Base-by-base conservation (phyloP, 2,888 invertebrate species). In the Zelleria hepariella region DNA sequence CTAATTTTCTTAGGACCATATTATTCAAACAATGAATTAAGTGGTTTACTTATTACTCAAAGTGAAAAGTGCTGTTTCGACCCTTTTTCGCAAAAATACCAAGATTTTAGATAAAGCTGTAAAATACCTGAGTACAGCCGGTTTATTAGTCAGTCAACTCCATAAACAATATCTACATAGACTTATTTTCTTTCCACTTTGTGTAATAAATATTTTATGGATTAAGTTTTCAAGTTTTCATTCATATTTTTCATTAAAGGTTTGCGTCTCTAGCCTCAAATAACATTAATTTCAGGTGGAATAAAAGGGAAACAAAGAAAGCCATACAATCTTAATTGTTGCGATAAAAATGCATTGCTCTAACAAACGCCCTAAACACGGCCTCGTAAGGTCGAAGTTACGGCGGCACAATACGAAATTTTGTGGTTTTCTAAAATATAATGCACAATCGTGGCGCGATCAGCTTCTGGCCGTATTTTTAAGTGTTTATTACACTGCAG, bases 401-500 rank as follows among this genome's bases (percentile, higher is more conserved):
- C 21, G 8, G 21, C 21, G 51, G 23, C 4, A 23, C 51, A 51
- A 23, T 21, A 51, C 23, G 20, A 32, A 32, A 32, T 42, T 55
- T 55, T 18, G 32, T 55, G 47, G 48, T 48, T 57, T 57, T 57
- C 32, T 57, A 57, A 57, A 57, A 48, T 57, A 57, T 57, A 57
- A 57, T 57, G 57, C 48, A 57, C 78, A 75, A 80, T 78, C 78
- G 67, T 62, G 65, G 67, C 65, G 66, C 73, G 78, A 83, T 82
- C 82, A 73, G 72, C 72, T 68, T 66, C 59, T 63, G 68, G 67
- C 73, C 78, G 80, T 86, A 82, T 75, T 72, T 82, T 78, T 78
- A 78, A 78, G 75, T 80, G 78, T 83, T 85, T 85, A 85, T 82
- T 68, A 67, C 72, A 70, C 80, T 76, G 81, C 83, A 80, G 72